Percentiles rank a stretch among this genome's conserved stretches.
Conservation (phyloP, 2,888 invertebrate genomes). For the Cheilosia vulpina region DNA sequence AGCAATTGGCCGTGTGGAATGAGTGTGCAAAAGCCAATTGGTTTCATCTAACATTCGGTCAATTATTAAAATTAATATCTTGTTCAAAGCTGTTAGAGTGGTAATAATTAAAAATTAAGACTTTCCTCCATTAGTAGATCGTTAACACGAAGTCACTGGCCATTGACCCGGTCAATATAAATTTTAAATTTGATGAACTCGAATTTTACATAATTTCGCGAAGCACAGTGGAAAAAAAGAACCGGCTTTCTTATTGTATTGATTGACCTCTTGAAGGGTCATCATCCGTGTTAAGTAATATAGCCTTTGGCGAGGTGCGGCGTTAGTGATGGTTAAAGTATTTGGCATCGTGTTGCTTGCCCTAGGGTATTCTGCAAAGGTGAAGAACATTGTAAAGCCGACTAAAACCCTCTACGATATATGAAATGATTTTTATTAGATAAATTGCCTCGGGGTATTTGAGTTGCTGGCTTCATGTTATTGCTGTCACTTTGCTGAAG, state of each 20-base stretch:
- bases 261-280: conserved; percentile 61
- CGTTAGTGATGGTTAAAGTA: conserved; percentile 4
- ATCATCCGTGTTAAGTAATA: conserved; percentile 26
- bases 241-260: not conserved
- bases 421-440: conserved; percentile 50
- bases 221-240: not conserved
- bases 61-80: conserved; percentile 23
- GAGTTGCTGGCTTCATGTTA: conserved; percentile 47
- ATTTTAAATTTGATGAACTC: conserved; percentile 34
- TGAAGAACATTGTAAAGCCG: conserved; percentile 56
- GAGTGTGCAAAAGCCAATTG: conserved; percentile 10
- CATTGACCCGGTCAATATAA: conserved; percentile 45
- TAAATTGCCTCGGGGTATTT: conserved; percentile 48
- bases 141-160: conserved; percentile 27
- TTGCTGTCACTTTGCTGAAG: conserved; percentile 58
- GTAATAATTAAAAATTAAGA: conserved; percentile 11
- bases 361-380: conserved; percentile 55
- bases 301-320: not conserved
- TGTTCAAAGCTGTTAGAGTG: conserved; percentile 16
- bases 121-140: conserved; percentile 13
- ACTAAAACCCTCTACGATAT: conserved; percentile 38
- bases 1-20: not conserved
- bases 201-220: conserved; percentile 7
- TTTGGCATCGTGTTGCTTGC: conserved; percentile 44
- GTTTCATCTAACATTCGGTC: conserved; percentile 3